phyloP scores from a whole-genome alignment of 1,140 invertebrate species.

The Amyelois transitella region DNA sequence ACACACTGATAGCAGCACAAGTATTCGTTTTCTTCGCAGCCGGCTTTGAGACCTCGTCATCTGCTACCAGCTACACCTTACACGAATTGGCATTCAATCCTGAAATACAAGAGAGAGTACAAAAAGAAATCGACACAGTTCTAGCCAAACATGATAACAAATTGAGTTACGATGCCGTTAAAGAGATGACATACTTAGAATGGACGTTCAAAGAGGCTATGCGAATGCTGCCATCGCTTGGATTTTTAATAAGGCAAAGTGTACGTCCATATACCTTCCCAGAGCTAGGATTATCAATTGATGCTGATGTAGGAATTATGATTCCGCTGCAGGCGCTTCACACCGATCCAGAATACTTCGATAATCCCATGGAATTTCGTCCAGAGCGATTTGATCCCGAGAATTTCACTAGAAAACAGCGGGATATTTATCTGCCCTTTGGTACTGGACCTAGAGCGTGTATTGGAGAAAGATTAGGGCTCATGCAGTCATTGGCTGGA shows the following conservation, averaged over 20 bases:
- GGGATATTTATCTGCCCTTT: slow-evolving; percentile 50
- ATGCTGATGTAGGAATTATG: slow-evolving; percentile 43
- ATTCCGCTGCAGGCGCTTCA: slow-evolving; percentile 71
- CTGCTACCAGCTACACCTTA: too few species aligned
- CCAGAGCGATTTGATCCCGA: slow-evolving; percentile 75
- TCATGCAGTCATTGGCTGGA: background rate
- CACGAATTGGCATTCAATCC: slow-evolving; percentile 75
- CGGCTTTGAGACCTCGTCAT: too few species aligned
- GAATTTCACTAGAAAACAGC: slow-evolving; percentile 39
- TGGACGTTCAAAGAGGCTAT: slow-evolving; percentile 66
- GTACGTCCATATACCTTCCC: slow-evolving; percentile 63
- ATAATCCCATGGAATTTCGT: slow-evolving; percentile 71
- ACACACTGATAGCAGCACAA: too few species aligned
- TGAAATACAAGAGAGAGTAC: slow-evolving; percentile 74
- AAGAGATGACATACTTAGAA: slow-evolving; percentile 61
- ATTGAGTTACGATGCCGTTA: slow-evolving; percentile 56
- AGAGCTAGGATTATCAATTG: slow-evolving; percentile 49
- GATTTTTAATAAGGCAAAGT: slow-evolving; percentile 53
- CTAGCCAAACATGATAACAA: slow-evolving; percentile 38
- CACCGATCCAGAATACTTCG: slow-evolving; percentile 73
- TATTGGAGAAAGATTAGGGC: slow-evolving; percentile 30
- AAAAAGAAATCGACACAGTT: slow-evolving; percentile 72
- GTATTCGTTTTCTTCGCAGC: too few species aligned
- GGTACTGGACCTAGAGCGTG: slow-evolving; percentile 42
- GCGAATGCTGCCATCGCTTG: slow-evolving; percentile 57